Conservation (phyloP, 1,140 invertebrate species). For the Apis dorsata region DNA sequence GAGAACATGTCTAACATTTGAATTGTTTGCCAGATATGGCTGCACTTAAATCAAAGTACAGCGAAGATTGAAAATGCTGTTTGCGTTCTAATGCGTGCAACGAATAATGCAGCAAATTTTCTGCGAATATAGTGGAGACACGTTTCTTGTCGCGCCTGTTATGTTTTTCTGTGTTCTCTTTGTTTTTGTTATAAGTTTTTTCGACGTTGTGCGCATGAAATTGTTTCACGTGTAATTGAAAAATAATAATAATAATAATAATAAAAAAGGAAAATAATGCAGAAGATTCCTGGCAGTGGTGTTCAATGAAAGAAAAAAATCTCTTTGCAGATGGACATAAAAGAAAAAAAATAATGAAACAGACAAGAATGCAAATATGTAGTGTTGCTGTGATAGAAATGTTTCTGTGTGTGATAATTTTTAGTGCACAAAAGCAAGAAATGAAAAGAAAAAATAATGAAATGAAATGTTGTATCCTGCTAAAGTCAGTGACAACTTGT, state of each 20-base stretch:
- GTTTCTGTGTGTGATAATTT: slow-evolving; percentile 28
- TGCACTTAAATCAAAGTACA: slow-evolving; percentile 68
- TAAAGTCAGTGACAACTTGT: slow-evolving; percentile 27
- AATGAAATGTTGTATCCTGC: slow-evolving; percentile 12
- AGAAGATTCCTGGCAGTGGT: slow-evolving; percentile 32
- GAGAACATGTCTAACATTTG: slow-evolving; percentile 62
- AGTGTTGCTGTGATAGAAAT: slow-evolving; percentile 46
- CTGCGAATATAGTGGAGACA: slow-evolving; percentile 50
- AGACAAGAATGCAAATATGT: slow-evolving; percentile 16
- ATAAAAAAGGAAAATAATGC: neutral
- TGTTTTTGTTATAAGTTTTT: slow-evolving; percentile 50
- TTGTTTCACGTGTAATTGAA: slow-evolving; percentile 30
- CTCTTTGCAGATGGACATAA: slow-evolving; percentile 23
- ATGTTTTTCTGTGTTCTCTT: slow-evolving; percentile 40
- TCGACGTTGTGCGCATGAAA: slow-evolving; percentile 51
- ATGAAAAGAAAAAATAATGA: slow-evolving; percentile 17
- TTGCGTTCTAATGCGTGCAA: slow-evolving; percentile 58
- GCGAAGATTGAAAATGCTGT: slow-evolving; percentile 58
- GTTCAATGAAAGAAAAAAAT: slow-evolving; percentile 4
- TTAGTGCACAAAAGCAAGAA: slow-evolving; percentile 30
- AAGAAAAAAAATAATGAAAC: neutral
- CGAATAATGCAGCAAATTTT: slow-evolving; percentile 55
- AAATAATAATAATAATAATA: neutral
- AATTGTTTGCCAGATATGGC: slow-evolving; percentile 73
- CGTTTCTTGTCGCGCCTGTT: slow-evolving; percentile 50